Evolutionary conservation across 1,140 invertebrate species (phyloP).

Genomic region (Diabrotica undecimpunctata): DNA sequence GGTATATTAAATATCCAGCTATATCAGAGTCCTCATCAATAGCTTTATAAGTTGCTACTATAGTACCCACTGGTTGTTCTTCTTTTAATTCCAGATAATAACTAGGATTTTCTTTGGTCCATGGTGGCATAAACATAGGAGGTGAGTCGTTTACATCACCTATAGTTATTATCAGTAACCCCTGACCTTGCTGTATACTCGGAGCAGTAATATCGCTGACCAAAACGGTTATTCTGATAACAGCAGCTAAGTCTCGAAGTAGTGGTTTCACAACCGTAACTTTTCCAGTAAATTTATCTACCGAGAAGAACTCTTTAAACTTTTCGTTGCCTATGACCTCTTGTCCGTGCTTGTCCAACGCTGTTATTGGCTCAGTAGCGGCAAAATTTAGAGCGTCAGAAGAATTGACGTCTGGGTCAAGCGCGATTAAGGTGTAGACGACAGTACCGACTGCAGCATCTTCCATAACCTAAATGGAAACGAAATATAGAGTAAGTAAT

Average conservation of each 20-base stretch:
- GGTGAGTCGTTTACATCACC: slow-evolving; percentile 73
- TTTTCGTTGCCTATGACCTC: slow-evolving; percentile 58
- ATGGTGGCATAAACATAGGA: slow-evolving; percentile 64
- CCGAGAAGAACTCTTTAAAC: slow-evolving; percentile 68
- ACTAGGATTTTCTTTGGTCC: slow-evolving; percentile 66
- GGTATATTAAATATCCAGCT: slow-evolving; percentile 68
- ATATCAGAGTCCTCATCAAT: slow-evolving; percentile 81
- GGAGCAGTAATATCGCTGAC: slow-evolving; percentile 79
- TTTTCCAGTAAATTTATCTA: slow-evolving; percentile 65
- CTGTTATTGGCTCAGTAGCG: slow-evolving; percentile 65
- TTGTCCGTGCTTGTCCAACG: slow-evolving; percentile 78
- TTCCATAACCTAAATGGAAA: slow-evolving; percentile 57
- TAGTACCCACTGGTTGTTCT: slow-evolving; percentile 76
- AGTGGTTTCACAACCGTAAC: slow-evolving; percentile 66
- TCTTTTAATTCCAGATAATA: slow-evolving; percentile 73
- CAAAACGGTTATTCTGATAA: slow-evolving; percentile 70
- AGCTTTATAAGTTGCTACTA: slow-evolving; percentile 76
- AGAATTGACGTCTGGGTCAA: slow-evolving; percentile 76
- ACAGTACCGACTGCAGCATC: slow-evolving; percentile 70
- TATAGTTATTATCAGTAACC: slow-evolving; percentile 73
- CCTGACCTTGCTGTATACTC: slow-evolving; percentile 72
- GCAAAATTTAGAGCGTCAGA: slow-evolving; percentile 68
- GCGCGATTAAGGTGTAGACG: slow-evolving; percentile 69
- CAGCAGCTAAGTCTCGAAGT: slow-evolving; percentile 67
- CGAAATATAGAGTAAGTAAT: slow-evolving; percentile 3